phyloP scores from a whole-genome alignment of 2,888 invertebrate species.

The Tipula confusa region DNA sequence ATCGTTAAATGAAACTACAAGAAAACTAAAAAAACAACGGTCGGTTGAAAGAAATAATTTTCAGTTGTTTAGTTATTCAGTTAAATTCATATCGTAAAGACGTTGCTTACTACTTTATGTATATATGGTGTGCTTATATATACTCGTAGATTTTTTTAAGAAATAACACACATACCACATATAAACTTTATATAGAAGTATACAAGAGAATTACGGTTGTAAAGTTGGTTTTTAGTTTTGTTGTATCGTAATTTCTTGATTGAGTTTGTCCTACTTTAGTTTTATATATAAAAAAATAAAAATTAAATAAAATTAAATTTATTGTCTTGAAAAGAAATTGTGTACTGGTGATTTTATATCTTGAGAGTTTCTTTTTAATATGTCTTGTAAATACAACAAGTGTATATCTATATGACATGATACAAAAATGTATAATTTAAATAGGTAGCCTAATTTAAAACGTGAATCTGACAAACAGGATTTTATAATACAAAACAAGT shows the following conservation, averaged over 20 bases:
- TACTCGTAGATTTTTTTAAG: background rate
- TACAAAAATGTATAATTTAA: background rate
- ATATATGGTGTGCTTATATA: background rate
- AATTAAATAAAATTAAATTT: background rate
- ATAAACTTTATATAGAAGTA: background rate
- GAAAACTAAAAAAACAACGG: background rate
- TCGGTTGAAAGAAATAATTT: constrained; percentile 3
- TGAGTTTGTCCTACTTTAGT: constrained; percentile 12
- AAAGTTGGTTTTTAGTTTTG: background rate
- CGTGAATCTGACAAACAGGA: background rate
- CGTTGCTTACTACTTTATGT: background rate
- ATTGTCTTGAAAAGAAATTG: constrained; percentile 20
- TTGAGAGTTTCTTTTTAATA: background rate
- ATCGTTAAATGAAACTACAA: background rate
- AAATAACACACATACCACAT: background rate
- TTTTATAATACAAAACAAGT: background rate
- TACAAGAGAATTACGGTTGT: background rate
- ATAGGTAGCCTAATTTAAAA: background rate
- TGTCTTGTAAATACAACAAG: background rate
- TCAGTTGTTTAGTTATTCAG: constrained; percentile 16
- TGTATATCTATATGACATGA: background rate
- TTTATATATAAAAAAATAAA: background rate
- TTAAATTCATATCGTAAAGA: background rate
- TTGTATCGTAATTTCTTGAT: background rate
- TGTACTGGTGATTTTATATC: background rate